These are phyloP conservation scores for Aphyosemion australe DNA, from an alignment of 2,113 vertebrate species.

Conservation along the genomic window DNA sequence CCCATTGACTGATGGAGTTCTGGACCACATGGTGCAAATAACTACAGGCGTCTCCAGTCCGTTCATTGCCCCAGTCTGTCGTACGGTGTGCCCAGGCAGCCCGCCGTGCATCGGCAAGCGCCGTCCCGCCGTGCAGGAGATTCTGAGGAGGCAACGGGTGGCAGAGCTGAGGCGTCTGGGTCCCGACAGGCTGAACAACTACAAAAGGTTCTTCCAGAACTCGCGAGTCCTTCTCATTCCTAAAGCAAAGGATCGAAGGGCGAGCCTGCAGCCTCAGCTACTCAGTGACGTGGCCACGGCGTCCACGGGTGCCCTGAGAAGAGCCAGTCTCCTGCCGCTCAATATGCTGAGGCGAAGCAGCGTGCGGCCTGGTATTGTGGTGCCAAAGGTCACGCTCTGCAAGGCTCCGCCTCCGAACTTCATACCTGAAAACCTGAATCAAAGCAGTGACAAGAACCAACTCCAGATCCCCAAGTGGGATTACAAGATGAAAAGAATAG, in stretches of 20 bases:
- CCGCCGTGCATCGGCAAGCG: conserved; percentile 88
- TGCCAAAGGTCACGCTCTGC: conserved; percentile 88
- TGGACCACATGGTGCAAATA: conserved; percentile 91
- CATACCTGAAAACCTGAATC: conserved; percentile 74
- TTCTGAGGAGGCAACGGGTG: conserved; percentile 77
- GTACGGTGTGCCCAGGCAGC: conserved; percentile 86
- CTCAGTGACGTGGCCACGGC: conserved; percentile 38
- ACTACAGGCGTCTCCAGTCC: conserved; percentile 88
- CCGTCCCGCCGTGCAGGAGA: conserved; percentile 88
- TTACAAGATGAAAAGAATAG: conserved; percentile 90
- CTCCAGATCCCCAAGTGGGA: conserved; percentile 93
- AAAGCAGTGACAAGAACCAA: conserved; percentile 71
- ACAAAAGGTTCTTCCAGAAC: conserved; percentile 83
- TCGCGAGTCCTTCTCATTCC: conserved; percentile 72
- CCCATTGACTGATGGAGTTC: conserved; percentile 83
- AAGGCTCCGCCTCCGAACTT: conserved; percentile 85
- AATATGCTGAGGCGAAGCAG: conserved; percentile 85
- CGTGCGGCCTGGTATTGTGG: conserved; percentile 84
- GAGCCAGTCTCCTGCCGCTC: conserved; percentile 86
- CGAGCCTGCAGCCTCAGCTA: conserved; percentile 79
- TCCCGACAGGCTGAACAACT: conserved; percentile 69
- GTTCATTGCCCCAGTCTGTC: conserved; percentile 84
- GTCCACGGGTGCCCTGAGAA: conserved; percentile 73
- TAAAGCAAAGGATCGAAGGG: conserved; percentile 73
- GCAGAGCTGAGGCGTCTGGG: conserved; percentile 69